Base-by-base conservation (phyloP, 2,888 invertebrate genomes). In the Auanema freiburgensis region DNA sequence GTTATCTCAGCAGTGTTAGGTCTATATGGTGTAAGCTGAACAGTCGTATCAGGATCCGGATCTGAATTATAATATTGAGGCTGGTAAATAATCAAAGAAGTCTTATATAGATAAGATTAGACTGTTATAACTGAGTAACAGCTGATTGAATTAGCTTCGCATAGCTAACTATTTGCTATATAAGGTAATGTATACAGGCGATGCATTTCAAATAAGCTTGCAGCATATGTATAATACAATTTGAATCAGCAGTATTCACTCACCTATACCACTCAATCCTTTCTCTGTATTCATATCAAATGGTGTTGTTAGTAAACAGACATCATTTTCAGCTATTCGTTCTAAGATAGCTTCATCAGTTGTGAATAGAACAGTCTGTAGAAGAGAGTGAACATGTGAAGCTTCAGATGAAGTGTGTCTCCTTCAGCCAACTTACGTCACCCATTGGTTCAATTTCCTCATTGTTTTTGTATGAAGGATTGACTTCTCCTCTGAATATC, bases 341-440 rank as follows among this genome's bases (percentile, higher is more conserved):
- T 90, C 91, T 41, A 92, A 85, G 59, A 91, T 91, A 18, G 85
- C 83, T 42, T 91, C 89, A 76, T 91, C 89, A 69, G 89, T 90
- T 23, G 92, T 92, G 84, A 92, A 92, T 60, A 92, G 86, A 69
- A 92, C 91, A 10, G 91, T 92, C 92, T 92, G 86, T 85, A 76
- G 62, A 24, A 33, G 24, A 33, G 14, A 59, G 18, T 50, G 53
- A 14, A 51, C 57, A 52, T 54, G 56, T 46, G 21, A n/a, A 49
- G 10, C 14, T 57, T 24, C 33, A 33, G n/a, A n/a, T n/a, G n/a
- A n/a, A n/a, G n/a, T n/a, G n/a, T n/a, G n/a, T n/a, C n/a, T n/a
- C n/a, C n/a, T n/a, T n/a, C n/a, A n/a, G n/a, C n/a, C n/a, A 46
- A 84, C 85, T 80, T 72, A 87, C 86, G 83, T 87, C 87, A 33